A percentile compares a stretch with the other conserved stretches of the same genome.
Conservation (phyloP, 1,140 invertebrate species). For the Brachionus manjavacas region DNA sequence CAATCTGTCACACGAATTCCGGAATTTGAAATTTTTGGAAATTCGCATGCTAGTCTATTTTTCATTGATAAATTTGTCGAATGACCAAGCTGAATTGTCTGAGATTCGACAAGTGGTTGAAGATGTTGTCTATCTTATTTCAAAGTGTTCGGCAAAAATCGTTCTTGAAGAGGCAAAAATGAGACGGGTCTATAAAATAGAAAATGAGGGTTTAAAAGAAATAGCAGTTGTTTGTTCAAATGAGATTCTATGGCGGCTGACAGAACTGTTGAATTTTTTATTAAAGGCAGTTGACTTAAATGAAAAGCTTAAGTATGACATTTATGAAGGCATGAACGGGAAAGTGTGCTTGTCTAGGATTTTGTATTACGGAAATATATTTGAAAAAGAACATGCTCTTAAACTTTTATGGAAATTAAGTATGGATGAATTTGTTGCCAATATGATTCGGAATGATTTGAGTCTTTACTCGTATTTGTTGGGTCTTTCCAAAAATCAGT, state of each 20-base stretch:
- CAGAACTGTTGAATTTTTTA: constrained; percentile 13
- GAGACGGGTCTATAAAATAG: constrained; percentile 12
- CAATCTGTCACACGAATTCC: not conserved
- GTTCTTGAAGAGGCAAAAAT: not conserved
- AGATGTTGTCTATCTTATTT: not conserved
- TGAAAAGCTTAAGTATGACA: constrained; percentile 12
- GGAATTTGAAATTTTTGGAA: not conserved
- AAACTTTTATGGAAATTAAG: constrained; percentile 21
- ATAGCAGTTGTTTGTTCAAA: not conserved
- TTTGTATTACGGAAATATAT: not conserved
- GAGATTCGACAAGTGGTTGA: not conserved
- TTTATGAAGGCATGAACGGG: not conserved
- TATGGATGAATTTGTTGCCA: not conserved
- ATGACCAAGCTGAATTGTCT: not conserved
- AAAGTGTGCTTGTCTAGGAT: not conserved
- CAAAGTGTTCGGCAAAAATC: not conserved
- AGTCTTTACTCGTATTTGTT: not conserved
- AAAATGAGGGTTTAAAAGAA: constrained; percentile 25
- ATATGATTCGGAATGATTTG: not conserved
- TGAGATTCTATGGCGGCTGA: not conserved
- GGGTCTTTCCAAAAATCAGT: constrained; percentile 8
- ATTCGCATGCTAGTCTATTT: constrained; percentile 32
- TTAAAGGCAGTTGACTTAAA: not conserved
- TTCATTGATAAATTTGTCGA: not conserved
- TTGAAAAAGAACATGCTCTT: constrained; percentile 28